Evolutionary conservation across 2,113 vertebrate species (phyloP), one percentile per base, ranked within the genome.

Genomic region (Bubalus kerabau): DNA sequence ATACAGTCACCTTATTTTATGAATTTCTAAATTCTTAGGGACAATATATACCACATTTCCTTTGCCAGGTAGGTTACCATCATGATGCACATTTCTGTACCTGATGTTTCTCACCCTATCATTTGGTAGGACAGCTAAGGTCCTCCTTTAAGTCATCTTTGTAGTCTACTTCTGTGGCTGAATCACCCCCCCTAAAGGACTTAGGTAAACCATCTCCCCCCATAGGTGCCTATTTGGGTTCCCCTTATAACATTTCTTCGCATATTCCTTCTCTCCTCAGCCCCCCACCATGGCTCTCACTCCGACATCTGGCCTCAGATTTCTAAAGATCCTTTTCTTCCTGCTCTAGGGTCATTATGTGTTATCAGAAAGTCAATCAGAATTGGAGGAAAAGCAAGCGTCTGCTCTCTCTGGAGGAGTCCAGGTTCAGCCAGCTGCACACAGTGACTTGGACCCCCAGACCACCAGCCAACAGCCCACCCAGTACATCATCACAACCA

Each of bases 401-500:
- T 87, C 98, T 10, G 96, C 98, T 0, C 98, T 99, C 54, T 90
- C 99, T 8, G 88, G 97, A 0, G 98, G 98, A 56, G 98, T 99
- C 1, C 98, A 98, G 97, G 98, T 99, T 1, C 99, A 99, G 97
- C 98, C 98, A 4, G 94, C 99, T 26, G 80, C 98, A 40, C 99
- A 99, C 90, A 50, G 98, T 0, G 99, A 99, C 57, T 94, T 99
- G 98, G 99, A 99, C 74, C 98, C 99, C 3, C 99, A 99, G 48
- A 60, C 99, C 0, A 67, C 97, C 96, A 98, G 96, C 97, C 99
- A 99, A 91, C 98, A 99, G 91, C 98, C 99, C 56, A 99, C 99
- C 0, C 99, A 99, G 98, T 99, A 99, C 98, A 99, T 99, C 97
- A 99, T 99, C 97, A 99, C 99, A 0, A 99, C 99, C 0, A 99